These are phyloP conservation scores for Drosophila phalerata DNA, from an alignment of 2,888 invertebrate species.

Conservation along the genomic window DNA sequence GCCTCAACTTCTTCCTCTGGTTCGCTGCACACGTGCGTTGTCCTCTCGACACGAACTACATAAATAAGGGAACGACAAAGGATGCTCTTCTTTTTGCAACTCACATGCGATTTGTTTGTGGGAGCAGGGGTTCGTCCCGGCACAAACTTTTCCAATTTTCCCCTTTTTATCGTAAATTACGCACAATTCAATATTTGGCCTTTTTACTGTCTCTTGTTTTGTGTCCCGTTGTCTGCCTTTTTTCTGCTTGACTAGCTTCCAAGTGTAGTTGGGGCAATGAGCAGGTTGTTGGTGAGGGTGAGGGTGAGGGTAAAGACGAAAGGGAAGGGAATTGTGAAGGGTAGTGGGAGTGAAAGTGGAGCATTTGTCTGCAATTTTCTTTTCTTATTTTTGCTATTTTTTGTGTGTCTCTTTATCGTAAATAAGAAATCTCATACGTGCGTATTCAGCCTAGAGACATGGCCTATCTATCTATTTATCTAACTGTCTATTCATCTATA, in stretches of 20 bases:
- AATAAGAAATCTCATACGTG: conserved; percentile 83
- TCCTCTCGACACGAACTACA: conserved; percentile 72
- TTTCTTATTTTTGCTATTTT: conserved; percentile 70
- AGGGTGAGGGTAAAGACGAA: too few relatives aligned
- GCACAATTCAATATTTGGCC: conserved; percentile 82
- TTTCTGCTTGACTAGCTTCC: conserved; percentile 73
- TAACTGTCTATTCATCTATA: not conserved
- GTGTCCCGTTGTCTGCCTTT: conserved; percentile 74
- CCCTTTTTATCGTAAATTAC: conserved; percentile 83
- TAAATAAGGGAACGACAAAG: conserved; percentile 72
- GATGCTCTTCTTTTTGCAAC: conserved; percentile 27
- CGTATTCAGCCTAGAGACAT: conserved; percentile 55
- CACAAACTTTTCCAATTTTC: conserved; percentile 82
- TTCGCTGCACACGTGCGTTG: conserved; percentile 59
- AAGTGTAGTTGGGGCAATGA: conserved; percentile 35
- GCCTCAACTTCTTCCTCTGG: conserved; percentile 1
- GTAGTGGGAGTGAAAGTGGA: conserved; percentile 5
- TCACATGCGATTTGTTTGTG: not conserved
- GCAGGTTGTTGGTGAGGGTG: not conserved
- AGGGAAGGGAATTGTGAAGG: not conserved
- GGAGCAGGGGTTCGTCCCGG: not conserved
- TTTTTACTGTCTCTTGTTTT: conserved; percentile 72
- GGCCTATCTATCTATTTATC: conserved; percentile 26
- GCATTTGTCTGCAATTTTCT: conserved; percentile 56
- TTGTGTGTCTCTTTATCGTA: conserved; percentile 81